Evolutionary conservation across 2,888 invertebrate genomes (phyloP).

Genomic region (Drosophila nr. perissopoda): DNA sequence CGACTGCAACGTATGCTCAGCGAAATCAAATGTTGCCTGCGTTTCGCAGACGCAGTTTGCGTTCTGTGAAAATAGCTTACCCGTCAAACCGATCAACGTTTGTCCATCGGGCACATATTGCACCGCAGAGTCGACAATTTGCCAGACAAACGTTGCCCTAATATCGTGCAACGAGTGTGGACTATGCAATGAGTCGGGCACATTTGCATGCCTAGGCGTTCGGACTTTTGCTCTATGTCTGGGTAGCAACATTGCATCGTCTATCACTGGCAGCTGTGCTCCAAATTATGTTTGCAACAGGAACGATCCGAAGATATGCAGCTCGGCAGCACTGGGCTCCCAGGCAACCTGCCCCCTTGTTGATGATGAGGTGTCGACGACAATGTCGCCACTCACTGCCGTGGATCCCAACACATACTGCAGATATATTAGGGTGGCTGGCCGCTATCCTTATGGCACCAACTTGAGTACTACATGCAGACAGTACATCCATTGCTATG

Average conservation of each 20-base stretch:
- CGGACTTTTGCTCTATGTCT: conserved; percentile 62
- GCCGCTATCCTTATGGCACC: conserved; percentile 67
- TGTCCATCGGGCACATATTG: conserved; percentile 55
- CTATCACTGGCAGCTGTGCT: conserved; percentile 50
- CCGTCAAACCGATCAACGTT: conserved; percentile 21
- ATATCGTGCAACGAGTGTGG: conserved; percentile 30
- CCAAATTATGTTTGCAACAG: conserved; percentile 42
- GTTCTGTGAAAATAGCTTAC: conserved; percentile 33
- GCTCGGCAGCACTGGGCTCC: conserved; percentile 10
- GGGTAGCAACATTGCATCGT: conserved; percentile 1
- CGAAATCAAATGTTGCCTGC: conserved; percentile 33
- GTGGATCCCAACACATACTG: conserved; percentile 49
- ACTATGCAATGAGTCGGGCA: conserved; percentile 34
- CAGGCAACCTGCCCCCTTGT: conserved; percentile 48
- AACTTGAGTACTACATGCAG: conserved; percentile 51
- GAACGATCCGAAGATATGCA: conserved; percentile 48
- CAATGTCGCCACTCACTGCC: not conserved
- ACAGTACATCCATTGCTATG: conserved; percentile 61
- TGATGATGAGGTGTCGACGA: conserved; percentile 27
- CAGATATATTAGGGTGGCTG: conserved; percentile 15
- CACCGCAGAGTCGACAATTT: conserved; percentile 33
- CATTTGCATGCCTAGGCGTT: conserved; percentile 58
- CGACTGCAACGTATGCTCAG: conserved; percentile 49
- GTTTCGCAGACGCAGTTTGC: conserved; percentile 47
- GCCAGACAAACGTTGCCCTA: conserved; percentile 5